A percentile compares a stretch with the other conserved stretches of the same genome.
Conservation (phyloP, 2,113 vertebrate genomes). For the Stigmatopora nigra region DNA sequence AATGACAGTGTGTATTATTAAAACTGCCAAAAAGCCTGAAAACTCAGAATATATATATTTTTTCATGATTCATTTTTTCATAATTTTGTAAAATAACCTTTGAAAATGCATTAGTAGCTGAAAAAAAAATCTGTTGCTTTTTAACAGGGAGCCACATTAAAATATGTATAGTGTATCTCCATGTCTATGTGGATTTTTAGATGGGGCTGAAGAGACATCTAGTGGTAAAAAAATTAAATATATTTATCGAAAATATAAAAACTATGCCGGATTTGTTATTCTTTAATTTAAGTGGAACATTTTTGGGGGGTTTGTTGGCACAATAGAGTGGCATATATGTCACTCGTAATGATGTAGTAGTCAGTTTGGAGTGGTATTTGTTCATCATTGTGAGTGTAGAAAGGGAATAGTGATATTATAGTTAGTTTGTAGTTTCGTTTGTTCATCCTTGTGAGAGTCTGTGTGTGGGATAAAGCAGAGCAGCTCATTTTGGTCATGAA, state of each 20-base stretch:
- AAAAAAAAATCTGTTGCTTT: too few relatives aligned
- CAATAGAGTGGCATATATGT: too few relatives aligned
- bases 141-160: too few relatives aligned
- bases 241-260: neutral
- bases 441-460: conserved; percentile 49
- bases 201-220: conserved; percentile 52
- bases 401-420: neutral
- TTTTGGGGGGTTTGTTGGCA: conserved; percentile 1
- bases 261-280: neutral
- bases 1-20: neutral
- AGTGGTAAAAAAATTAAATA: conserved; percentile 41
- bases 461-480: conserved; percentile 48
- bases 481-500: conserved; percentile 49
- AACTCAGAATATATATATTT: too few relatives aligned
- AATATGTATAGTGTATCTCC: neutral
- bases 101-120: too few relatives aligned
- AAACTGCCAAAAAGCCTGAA: neutral
- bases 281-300: neutral
- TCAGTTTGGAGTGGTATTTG: conserved; percentile 21
- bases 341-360: conserved; percentile 36
- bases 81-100: too few relatives aligned
- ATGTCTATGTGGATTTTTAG: neutral
- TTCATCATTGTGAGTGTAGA: conserved; percentile 39
- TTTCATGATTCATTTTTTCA: too few relatives aligned
- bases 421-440: conserved; percentile 22